Evolutionary conservation across 2,888 invertebrate genomes (phyloP).

Genomic region (Oasisia sp.): DNA sequence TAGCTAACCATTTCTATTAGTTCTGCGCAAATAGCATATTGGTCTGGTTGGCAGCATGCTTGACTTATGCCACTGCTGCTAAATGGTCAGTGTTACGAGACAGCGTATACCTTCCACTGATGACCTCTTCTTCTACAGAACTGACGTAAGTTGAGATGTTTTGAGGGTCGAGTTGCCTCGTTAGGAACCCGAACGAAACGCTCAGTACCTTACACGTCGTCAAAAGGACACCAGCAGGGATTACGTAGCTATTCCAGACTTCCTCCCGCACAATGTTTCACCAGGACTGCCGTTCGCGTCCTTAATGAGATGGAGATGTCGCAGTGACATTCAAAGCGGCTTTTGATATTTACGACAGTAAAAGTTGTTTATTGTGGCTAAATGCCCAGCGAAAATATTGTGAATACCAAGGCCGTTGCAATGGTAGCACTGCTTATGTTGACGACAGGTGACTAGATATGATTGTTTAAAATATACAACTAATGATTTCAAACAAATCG

Average conservation of each 20-base stretch:
- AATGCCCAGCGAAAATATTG: too few relatives aligned
- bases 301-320: not conserved
- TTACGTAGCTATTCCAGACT: not conserved
- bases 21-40: too few relatives aligned
- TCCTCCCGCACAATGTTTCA: not conserved
- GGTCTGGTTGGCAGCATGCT: too few relatives aligned
- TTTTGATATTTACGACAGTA: too few relatives aligned
- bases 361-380: too few relatives aligned
- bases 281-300: not conserved
- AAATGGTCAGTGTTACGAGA: not conserved
- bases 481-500: too few relatives aligned
- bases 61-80: not conserved
- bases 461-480: too few relatives aligned
- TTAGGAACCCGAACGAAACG: not conserved
- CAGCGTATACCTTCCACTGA: not conserved
- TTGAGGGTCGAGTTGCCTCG: not conserved
- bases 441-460: too few relatives aligned
- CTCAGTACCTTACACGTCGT: not conserved
- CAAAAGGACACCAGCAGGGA: not conserved
- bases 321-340: not conserved
- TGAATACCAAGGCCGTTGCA: too few relatives aligned
- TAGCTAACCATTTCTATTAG: too few relatives aligned
- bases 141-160: not conserved
- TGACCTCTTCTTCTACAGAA: not conserved
- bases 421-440: too few relatives aligned